Conservation (phyloP, 2,113 vertebrate genomes). For the Pelecanoides urinatrix region DNA sequence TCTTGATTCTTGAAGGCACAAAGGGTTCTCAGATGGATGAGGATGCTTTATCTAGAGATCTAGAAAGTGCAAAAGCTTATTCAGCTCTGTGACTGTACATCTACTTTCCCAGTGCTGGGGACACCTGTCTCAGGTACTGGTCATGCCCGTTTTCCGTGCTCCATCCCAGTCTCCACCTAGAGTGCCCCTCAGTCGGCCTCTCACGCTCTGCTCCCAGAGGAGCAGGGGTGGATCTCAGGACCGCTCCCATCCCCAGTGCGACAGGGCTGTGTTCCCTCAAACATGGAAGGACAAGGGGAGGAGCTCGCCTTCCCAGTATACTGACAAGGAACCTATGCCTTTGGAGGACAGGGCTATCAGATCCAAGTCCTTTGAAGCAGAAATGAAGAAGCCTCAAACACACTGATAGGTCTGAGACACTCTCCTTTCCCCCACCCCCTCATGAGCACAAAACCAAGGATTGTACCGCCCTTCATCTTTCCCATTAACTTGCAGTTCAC, state of each 20-base stretch:
- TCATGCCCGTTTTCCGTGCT: not conserved
- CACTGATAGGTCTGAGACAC: not conserved
- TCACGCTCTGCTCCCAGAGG: not conserved
- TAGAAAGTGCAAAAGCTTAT: not conserved
- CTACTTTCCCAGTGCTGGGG: not conserved
- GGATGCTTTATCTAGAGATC: not conserved
- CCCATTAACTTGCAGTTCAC: not conserved
- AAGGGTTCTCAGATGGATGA: not conserved
- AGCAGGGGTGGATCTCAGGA: not conserved
- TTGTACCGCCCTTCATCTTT: not conserved
- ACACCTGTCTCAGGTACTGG: not conserved
- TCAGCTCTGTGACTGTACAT: not conserved
- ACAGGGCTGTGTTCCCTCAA: not conserved
- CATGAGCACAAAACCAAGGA: not conserved
- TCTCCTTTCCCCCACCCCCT: not conserved
- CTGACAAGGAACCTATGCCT: not conserved
- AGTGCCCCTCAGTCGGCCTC: not conserved
- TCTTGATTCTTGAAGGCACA: not conserved
- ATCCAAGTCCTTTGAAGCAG: not conserved
- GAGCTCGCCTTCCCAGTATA: not conserved
- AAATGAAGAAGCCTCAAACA: not conserved
- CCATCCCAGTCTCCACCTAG: not conserved
- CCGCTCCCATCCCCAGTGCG: accelerated
- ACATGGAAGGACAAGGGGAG: accelerated
- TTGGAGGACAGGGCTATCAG: not conserved